phyloP scores from a whole-genome alignment of 2,888 invertebrate species.

The Amblyjoppa fuscipennis region DNA sequence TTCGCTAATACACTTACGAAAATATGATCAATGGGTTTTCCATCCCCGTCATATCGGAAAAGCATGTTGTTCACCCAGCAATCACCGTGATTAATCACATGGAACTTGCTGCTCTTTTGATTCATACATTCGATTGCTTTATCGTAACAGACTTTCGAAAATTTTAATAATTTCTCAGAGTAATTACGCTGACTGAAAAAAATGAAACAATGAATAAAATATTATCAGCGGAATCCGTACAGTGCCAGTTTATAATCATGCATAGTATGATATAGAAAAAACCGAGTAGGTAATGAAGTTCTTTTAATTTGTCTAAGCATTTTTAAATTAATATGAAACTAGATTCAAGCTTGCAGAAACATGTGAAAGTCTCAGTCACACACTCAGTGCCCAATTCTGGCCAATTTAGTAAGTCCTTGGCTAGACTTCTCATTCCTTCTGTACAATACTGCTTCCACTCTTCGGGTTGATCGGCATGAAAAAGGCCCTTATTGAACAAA shows the following conservation, averaged over 20 bases:
- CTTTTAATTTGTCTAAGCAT: background rate
- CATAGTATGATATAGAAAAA: too few relatives aligned
- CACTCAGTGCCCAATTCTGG: constrained; percentile 2
- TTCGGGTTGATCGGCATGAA: background rate
- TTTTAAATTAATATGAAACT: background rate
- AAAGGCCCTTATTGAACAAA: background rate
- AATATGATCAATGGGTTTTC: constrained; percentile 76
- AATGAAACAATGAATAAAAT: background rate
- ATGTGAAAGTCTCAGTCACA: background rate
- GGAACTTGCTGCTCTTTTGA: constrained; percentile 73
- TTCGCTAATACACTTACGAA: constrained; percentile 62
- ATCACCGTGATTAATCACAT: constrained; percentile 82
- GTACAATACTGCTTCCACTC: background rate
- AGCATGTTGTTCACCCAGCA: constrained; percentile 82
- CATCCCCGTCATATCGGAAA: constrained; percentile 77
- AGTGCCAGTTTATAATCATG: too few relatives aligned
- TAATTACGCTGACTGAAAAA: constrained; percentile 62
- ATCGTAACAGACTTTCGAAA: constrained; percentile 62
- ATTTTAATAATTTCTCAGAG: constrained; percentile 70
- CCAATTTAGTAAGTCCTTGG: constrained; percentile 33
- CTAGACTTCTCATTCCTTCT: background rate
- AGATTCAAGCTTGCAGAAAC: background rate
- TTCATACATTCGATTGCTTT: constrained; percentile 42
- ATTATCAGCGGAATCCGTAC: background rate
- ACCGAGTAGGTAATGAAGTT: too few relatives aligned